Percentiles rank a stretch among this genome's conserved stretches.
phyloP scores from a whole-genome alignment of 2,113 vertebrate species.

The Brevimyrus niger region DNA sequence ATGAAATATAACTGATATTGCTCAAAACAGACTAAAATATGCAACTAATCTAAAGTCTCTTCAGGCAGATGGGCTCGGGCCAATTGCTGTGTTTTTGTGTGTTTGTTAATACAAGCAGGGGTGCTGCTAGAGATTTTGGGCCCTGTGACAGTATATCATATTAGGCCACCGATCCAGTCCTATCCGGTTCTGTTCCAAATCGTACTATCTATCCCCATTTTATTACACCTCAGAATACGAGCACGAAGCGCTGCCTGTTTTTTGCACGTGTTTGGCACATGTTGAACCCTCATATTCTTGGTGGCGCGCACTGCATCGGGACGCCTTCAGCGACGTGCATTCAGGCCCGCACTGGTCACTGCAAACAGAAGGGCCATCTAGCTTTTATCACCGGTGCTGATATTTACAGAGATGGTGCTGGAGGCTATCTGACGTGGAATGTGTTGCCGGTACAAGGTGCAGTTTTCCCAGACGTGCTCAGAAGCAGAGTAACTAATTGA shows the following conservation, averaged over 20 bases:
- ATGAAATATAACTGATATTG: not conserved
- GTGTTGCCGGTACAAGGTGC: not conserved
- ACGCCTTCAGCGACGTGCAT: not conserved
- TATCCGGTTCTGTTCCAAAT: not conserved
- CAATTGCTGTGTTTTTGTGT: not conserved
- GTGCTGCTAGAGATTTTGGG: not conserved
- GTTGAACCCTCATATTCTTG: not conserved
- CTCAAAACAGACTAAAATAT: not conserved
- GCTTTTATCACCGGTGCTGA: not conserved
- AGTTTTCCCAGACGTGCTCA: not conserved
- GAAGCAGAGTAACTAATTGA: not conserved
- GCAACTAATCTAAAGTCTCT: not conserved
- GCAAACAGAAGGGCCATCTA: not conserved
- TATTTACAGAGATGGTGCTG: not conserved
- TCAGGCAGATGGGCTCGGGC: not conserved
- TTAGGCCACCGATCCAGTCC: not conserved
- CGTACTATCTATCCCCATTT: not conserved
- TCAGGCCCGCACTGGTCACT: not conserved
- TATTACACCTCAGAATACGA: not conserved
- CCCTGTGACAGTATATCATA: not conserved
- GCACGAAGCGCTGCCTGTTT: not conserved
- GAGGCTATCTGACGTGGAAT: slow-evolving; percentile 3
- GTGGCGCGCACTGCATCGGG: not conserved
- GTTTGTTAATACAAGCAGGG: not conserved
- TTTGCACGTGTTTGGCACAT: not conserved